Percentiles rank a stretch among this genome's conserved stretches.
phyloP scores from a whole-genome alignment of 2,888 invertebrate species.

The Diarsia mendica region DNA sequence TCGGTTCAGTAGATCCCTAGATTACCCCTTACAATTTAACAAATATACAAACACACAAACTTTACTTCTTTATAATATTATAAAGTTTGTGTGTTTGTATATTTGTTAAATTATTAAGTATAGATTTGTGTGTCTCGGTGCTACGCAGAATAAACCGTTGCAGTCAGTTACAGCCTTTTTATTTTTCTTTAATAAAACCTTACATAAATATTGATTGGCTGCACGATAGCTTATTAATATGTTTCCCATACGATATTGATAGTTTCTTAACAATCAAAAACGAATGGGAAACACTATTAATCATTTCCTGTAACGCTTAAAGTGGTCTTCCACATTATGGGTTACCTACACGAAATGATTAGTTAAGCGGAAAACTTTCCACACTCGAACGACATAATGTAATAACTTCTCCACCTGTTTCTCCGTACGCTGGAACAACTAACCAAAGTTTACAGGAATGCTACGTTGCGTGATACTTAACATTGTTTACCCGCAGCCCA shows the following conservation, averaged over 20 bases:
- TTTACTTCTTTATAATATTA: too few relatives aligned
- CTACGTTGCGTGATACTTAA: conserved; percentile 49
- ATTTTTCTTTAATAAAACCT: not conserved
- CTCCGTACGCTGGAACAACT: not conserved
- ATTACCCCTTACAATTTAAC: too few relatives aligned
- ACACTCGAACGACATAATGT: conserved; percentile 8
- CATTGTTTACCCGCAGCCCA: conserved; percentile 31
- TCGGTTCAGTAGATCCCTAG: too few relatives aligned
- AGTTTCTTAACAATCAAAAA: not conserved
- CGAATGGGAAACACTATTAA: too few relatives aligned
- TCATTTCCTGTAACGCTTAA: too few relatives aligned
- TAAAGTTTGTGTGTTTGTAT: too few relatives aligned
- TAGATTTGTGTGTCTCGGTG: too few relatives aligned
- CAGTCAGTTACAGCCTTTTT: too few relatives aligned
- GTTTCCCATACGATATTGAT: not conserved
- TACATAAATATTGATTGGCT: not conserved
- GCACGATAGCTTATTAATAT: not conserved
- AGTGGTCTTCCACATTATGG: too few relatives aligned
- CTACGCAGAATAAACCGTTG: too few relatives aligned
- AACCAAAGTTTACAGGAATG: conserved; percentile 44
- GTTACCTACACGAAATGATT: not conserved
- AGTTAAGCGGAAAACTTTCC: conserved; percentile 23
- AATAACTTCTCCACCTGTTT: conserved; percentile 15
- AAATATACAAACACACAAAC: too few relatives aligned
- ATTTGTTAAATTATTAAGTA: too few relatives aligned